A percentile compares a stretch with the other conserved stretches of the same genome.
phyloP scores from a whole-genome alignment of 1,140 invertebrate species.

The Capitella teleta region DNA sequence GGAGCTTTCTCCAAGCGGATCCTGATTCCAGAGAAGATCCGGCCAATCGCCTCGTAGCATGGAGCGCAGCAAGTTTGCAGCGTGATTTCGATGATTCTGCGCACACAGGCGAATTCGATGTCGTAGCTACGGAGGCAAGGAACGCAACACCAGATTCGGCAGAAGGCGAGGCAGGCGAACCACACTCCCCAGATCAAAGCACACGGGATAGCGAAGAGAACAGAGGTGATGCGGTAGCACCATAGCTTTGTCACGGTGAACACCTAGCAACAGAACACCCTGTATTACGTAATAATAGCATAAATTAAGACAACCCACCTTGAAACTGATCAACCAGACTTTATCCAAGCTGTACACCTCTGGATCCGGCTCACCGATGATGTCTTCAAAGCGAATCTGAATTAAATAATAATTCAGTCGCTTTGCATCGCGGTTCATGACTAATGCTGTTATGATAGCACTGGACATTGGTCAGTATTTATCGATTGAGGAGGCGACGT shows the following conservation, averaged over 20 bases:
- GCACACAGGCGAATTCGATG: too few relatives aligned
- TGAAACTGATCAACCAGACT: conserved; percentile 16
- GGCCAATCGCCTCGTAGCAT: too few relatives aligned
- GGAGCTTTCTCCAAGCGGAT: too few relatives aligned
- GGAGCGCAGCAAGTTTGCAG: too few relatives aligned
- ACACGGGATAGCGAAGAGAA: conserved; percentile 18
- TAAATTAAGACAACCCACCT: conserved; percentile 10
- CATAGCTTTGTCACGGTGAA: conserved; percentile 19
- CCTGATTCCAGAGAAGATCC: too few relatives aligned
- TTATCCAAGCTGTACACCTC: conserved; percentile 16
- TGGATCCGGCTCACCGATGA: conserved; percentile 18
- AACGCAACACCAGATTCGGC: conserved; percentile 21
- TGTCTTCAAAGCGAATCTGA: conserved; percentile 18
- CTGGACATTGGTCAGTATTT: too few relatives aligned
- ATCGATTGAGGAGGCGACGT: too few relatives aligned
- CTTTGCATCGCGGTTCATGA: too few relatives aligned
- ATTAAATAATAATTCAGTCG: too few relatives aligned
- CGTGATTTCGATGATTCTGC: too few relatives aligned
- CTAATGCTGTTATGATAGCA: too few relatives aligned
- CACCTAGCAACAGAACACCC: conserved; percentile 15
- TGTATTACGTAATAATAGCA: not conserved
- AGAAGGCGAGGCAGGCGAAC: conserved; percentile 22
- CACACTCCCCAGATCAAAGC: conserved; percentile 19
- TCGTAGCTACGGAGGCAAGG: too few relatives aligned
- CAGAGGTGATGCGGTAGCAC: conserved; percentile 20